A percentile compares a stretch with the other conserved stretches of the same genome.
These are phyloP conservation scores for Drosophila gunungcola DNA, from an alignment of 1,140 invertebrate genomes.

Conservation along the genomic window DNA sequence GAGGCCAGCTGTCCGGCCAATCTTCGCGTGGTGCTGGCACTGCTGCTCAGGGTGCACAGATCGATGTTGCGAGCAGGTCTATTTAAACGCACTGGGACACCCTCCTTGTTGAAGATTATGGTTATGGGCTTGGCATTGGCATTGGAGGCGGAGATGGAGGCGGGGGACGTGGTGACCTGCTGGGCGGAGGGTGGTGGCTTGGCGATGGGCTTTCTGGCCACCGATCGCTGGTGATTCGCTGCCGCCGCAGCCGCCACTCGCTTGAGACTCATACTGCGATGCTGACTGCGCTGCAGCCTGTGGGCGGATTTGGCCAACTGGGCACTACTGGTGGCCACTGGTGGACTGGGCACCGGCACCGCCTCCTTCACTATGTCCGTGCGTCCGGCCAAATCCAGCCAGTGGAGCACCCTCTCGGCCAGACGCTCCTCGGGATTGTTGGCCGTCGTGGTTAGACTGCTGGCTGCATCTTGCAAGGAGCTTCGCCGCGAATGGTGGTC, in stretches of 20 bases:
- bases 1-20: conserved; percentile 71
- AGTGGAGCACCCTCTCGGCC: conserved; percentile 80
- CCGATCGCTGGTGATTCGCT: conserved; percentile 37
- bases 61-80: conserved; percentile 77
- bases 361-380: conserved; percentile 56
- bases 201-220: conserved; percentile 29
- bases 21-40: conserved; percentile 64
- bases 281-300: conserved; percentile 33
- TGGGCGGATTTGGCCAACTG: conserved; percentile 34
- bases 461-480: conserved; percentile 67
- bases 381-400: conserved; percentile 77
- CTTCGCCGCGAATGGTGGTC: conserved; percentile 65
- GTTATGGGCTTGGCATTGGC: conserved; percentile 80
- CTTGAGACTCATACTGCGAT: conserved; percentile 49
- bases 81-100: conserved; percentile 77
- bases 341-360: conserved; percentile 1
- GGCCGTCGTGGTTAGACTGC: conserved; percentile 5
- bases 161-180: conserved; percentile 16
- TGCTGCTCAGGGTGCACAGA: conserved; percentile 67
- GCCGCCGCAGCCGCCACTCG: conserved; percentile 37
- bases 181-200: conserved; percentile 12
- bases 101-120: conserved; percentile 82
- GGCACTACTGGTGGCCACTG: conserved; percentile 27
- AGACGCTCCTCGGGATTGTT: conserved; percentile 79
- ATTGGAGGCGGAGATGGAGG: neutral